Evolutionary conservation across 2,888 invertebrate genomes (phyloP), one percentile per base, ranked within the genome.

Genomic region (Cyclophora punctaria): DNA sequence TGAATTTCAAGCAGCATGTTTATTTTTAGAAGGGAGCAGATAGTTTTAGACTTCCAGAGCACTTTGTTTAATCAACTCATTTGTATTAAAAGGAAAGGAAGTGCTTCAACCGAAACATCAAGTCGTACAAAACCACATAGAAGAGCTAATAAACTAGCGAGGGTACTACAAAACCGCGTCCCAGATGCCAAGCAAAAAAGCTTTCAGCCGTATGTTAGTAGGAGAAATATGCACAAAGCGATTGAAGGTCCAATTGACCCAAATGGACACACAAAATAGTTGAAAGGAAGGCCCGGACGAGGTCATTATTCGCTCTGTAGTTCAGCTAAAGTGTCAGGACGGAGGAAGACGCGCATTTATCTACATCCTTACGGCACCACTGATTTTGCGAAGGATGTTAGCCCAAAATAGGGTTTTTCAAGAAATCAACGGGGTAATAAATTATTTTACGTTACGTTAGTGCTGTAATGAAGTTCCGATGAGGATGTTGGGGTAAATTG

Each of bases 261-360:
- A 85, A 87, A 87, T 86, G 84, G 81, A 75, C 82, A 79, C 76
- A 82, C 80, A 80, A 81, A 70, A 84, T 84, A 85, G 84, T 80
- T 78, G 78, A 83, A 83, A 82, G 74, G 76, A 74, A 69, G 71
- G 69, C 71, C 70, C 73, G 67, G 65, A 74, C 70, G 76, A 78
- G 80, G 80, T 84, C 85, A 81, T 86, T 86, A 85, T 82, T 84
- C 80, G 83, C 76, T 76, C 73, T 75, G 77, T 71, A 78, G 76
- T 75, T 78, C 76, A 66, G 69, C 73, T 66, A 80, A 83, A 81
- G 83, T 86, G 86, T 87, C 86, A 84, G 75, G 75, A 73, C 68
- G 69, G 67, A 64, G 74, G 75, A 75, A 78, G 79, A 76, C 73
- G 66, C 71, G 73, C 83, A 86, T 87, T 87, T 86, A 79, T 87